A percentile compares a stretch with the other conserved stretches of the same genome.
phyloP scores from a whole-genome alignment of 2,888 invertebrate genomes.

The Drosophila neotestacea region DNA sequence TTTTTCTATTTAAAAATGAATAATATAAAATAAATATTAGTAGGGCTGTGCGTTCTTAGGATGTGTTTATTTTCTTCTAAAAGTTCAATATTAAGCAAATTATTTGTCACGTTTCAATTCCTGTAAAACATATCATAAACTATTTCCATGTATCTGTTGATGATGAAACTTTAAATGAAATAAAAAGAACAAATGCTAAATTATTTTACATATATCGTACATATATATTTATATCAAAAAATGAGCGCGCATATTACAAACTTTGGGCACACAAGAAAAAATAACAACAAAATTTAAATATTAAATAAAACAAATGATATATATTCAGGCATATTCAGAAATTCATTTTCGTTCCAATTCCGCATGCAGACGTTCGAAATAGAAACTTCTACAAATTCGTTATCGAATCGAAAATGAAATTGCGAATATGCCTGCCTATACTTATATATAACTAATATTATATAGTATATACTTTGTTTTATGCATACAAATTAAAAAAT shows the following conservation, averaged over 20 bases:
- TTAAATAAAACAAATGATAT: slow-evolving; percentile 77
- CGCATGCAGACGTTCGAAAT: neutral
- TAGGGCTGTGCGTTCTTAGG: slow-evolving; percentile 51
- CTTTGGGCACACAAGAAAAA: slow-evolving; percentile 78
- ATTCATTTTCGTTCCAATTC: neutral
- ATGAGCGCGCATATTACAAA: slow-evolving; percentile 78
- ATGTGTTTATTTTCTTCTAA: slow-evolving; percentile 39
- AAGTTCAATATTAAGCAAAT: slow-evolving; percentile 54
- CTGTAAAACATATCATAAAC: slow-evolving; percentile 61
- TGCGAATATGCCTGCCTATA: slow-evolving; percentile 21
- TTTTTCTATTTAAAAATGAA: slow-evolving; percentile 20
- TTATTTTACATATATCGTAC: slow-evolving; percentile 73
- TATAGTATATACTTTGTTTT: slow-evolving; percentile 31
- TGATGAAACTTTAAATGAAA: slow-evolving; percentile 26
- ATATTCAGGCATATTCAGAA: slow-evolving; percentile 31
- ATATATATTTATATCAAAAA: slow-evolving; percentile 72
- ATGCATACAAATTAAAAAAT: slow-evolving; percentile 46
- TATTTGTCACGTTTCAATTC: slow-evolving; percentile 81
- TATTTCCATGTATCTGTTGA: slow-evolving; percentile 19
- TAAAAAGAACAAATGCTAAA: slow-evolving; percentile 43
- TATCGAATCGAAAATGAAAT: neutral
- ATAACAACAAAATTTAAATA: slow-evolving; percentile 81
- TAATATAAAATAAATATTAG: slow-evolving; percentile 27
- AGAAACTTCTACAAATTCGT: neutral
- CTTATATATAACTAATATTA: slow-evolving; percentile 28